Evolutionary conservation across 1,140 invertebrate species (phyloP), one percentile per base, ranked within the genome.

Genomic region (Adelges cooleyi): DNA sequence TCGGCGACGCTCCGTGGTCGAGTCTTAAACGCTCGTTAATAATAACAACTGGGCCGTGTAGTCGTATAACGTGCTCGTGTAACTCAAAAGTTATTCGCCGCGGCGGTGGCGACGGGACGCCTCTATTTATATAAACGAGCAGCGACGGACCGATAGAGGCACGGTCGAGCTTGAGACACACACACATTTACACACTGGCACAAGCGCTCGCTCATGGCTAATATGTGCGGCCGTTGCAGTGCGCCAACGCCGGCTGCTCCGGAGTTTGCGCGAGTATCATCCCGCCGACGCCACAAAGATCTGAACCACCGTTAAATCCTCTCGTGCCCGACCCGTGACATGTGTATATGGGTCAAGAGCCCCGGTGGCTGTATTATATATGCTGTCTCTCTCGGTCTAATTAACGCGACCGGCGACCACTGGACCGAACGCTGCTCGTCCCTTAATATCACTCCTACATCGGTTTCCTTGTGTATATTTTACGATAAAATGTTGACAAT

Each of bases 111-210:
- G 52, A 13, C 38, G 54, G 38, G 54, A 48, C 56, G 56, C 56
- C 56, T 62, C 56, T 62, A 62, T 62, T 62, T 62, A 62, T 62
- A 62, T 62, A 48, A 48, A 33, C 56, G 40, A 62, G 56, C 56
- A 36, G 25, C 53, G n/a, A 23, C 13, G 22, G 38, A 42, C 53
- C 15, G 53, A 33, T 6, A 33, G 11, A 33, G n/a, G n/a, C n/a
- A n/a, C n/a, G n/a, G n/a, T n/a, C n/a, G n/a, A n/a, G n/a, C n/a
- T n/a, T n/a, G n/a, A n/a, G n/a, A n/a, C n/a, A n/a, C n/a, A n/a
- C n/a, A n/a, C n/a, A n/a, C n/a, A n/a, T n/a, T n/a, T n/a, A n/a
- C n/a, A n/a, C n/a, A n/a, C n/a, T 11, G 29, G 29, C 29, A 33
- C 5, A 33, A 33, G 11, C 29, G 29, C 11, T 4, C 53, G 22